Conservation (phyloP, 2,113 vertebrate species). For the Campylorhamphus procurvoides region DNA sequence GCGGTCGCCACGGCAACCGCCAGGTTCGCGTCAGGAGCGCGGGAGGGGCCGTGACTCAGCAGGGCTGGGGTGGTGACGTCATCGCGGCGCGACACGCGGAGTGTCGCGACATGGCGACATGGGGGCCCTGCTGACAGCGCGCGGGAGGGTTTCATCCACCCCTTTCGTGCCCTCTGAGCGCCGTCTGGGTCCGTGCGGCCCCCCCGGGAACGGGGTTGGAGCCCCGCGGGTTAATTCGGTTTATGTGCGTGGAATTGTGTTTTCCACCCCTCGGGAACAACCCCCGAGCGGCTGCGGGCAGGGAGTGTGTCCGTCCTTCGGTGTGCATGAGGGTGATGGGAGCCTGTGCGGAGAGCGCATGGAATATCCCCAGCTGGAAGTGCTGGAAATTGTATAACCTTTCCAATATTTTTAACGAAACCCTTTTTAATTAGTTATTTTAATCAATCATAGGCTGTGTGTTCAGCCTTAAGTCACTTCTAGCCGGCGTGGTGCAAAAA, state of each 20-base stretch:
- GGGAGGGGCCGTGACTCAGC: background rate
- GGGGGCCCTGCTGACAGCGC: too few species aligned
- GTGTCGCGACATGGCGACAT: background rate
- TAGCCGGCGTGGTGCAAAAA: background rate
- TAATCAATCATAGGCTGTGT: background rate
- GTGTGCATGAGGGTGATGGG: background rate
- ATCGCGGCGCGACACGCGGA: background rate
- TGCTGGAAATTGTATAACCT: background rate
- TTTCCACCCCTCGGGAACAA: background rate
- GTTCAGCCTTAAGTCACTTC: background rate
- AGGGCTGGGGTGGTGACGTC: background rate
- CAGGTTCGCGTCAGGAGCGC: background rate
- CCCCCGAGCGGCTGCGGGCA: background rate
- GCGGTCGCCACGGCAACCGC: background rate
- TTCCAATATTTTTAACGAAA: background rate
- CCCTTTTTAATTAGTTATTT: background rate
- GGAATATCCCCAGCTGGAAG: background rate
- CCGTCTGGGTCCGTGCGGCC: accelerated
- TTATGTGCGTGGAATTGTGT: accelerated
- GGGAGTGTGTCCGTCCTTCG: accelerated
- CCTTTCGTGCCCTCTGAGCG: background rate
- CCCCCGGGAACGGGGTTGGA: accelerated
- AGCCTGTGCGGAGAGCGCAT: background rate
- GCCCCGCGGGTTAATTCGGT: accelerated
- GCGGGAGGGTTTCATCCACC: too few species aligned